Evolutionary conservation across 1,140 invertebrate species (phyloP).

Genomic region (Dermatophagoides farinae): DNA sequence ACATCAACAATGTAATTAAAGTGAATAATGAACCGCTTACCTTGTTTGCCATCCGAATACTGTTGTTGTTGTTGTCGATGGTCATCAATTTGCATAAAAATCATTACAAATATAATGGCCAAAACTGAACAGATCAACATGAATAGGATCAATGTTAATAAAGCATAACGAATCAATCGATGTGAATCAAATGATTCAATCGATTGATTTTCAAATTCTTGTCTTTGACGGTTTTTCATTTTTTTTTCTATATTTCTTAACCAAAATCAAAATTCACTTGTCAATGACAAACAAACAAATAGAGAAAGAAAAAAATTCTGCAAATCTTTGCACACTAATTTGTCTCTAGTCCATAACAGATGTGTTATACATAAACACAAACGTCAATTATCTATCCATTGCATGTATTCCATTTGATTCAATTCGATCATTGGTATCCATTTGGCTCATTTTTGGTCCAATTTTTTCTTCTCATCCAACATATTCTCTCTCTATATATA

Average conservation of each 20-base stretch:
- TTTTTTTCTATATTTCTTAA: background rate
- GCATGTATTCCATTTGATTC: no score
- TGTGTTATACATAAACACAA: no score
- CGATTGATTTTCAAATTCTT: no score
- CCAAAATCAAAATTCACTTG: no score
- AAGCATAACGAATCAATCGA: background rate
- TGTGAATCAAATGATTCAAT: no score
- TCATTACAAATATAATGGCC: conserved; percentile 1
- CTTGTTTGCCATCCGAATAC: background rate
- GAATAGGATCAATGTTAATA: background rate
- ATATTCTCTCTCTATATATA: no score
- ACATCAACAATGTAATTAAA: background rate
- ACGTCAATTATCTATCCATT: no score
- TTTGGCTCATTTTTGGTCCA: no score
- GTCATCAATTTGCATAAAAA: background rate
- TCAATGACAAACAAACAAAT: background rate
- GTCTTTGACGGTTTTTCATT: background rate
- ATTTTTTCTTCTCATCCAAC: no score
- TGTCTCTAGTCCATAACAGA: no score
- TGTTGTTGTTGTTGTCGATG: background rate
- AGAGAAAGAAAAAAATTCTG: background rate
- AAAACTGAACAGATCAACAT: background rate
- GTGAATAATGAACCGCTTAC: background rate
- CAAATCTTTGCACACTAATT: no score
- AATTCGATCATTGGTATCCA: no score